Percentiles rank a stretch among this genome's conserved stretches.
These are phyloP conservation scores for Panulirus ornatus DNA, from an alignment of 1,140 invertebrate genomes.

Conservation along the genomic window DNA sequence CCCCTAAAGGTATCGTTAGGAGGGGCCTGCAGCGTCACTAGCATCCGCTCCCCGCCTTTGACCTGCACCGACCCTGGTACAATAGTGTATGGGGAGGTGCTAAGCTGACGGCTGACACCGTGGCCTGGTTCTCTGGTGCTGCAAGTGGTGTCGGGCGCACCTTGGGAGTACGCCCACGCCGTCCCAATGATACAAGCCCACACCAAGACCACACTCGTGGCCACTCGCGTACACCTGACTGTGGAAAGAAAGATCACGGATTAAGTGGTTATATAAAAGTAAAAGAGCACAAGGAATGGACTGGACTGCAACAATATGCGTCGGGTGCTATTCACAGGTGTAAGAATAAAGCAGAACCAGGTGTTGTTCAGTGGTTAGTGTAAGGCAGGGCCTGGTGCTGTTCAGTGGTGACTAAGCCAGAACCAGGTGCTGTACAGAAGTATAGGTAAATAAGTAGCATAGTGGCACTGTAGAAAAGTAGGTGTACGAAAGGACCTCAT, in stretches of 20 bases:
- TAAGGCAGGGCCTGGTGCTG: too few relatives aligned
- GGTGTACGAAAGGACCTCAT: too few relatives aligned
- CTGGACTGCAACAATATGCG: too few relatives aligned
- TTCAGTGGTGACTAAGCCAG: too few relatives aligned
- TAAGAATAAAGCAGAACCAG: too few relatives aligned
- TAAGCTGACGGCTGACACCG: not conserved
- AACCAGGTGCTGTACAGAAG: too few relatives aligned
- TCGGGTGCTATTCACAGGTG: too few relatives aligned
- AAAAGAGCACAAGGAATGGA: too few relatives aligned
- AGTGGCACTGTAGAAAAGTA: too few relatives aligned
- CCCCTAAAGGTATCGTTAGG: conserved; percentile 9
- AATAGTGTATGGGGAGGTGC: conserved; percentile 43
- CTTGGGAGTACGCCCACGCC: conserved; percentile 24
- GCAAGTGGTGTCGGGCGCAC: conserved; percentile 57
- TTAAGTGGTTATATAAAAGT: too few relatives aligned
- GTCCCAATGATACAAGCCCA: not conserved
- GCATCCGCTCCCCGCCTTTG: conserved; percentile 29
- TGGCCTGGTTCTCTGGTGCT: conserved; percentile 9
- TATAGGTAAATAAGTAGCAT: too few relatives aligned
- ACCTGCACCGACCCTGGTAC: conserved; percentile 28
- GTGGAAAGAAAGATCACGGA: not conserved
- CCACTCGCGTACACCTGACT: not conserved
- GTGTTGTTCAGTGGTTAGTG: too few relatives aligned
- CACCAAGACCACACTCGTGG: not conserved
- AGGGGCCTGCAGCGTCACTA: conserved; percentile 39